Conservation (phyloP, 2,888 invertebrate species). For the Eupithecia subfuscata region DNA sequence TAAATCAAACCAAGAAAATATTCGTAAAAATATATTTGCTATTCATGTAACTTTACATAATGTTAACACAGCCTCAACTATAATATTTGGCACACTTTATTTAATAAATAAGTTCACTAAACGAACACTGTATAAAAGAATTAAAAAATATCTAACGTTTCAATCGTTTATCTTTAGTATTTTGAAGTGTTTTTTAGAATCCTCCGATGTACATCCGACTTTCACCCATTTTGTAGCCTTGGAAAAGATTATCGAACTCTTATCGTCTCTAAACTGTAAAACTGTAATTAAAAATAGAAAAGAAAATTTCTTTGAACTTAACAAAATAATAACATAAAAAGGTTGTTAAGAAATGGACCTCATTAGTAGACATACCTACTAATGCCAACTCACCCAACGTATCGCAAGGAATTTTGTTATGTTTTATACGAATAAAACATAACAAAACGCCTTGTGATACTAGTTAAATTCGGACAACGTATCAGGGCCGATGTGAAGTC, state of each 20-base stretch:
- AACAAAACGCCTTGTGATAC: too few species aligned
- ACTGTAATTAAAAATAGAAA: slow-evolving; percentile 74
- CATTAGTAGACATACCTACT: too few species aligned
- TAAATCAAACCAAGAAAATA: slow-evolving; percentile 53
- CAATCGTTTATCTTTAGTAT: slow-evolving; percentile 59
- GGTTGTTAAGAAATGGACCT: not conserved
- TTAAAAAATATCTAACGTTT: slow-evolving; percentile 41
- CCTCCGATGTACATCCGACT: slow-evolving; percentile 43
- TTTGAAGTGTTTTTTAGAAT: slow-evolving; percentile 43
- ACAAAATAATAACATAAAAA: slow-evolving; percentile 12
- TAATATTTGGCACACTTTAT: slow-evolving; percentile 50
- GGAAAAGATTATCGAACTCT: slow-evolving; percentile 77
- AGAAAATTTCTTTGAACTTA: slow-evolving; percentile 47
- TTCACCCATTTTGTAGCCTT: slow-evolving; percentile 58
- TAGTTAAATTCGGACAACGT: not conserved
- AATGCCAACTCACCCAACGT: not conserved
- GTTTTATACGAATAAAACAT: too few species aligned
- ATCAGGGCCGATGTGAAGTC: not conserved
- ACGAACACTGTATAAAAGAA: slow-evolving; percentile 33
- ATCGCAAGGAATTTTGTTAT: too few species aligned
- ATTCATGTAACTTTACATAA: slow-evolving; percentile 58
- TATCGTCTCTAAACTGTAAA: slow-evolving; percentile 79
- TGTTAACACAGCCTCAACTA: slow-evolving; percentile 57
- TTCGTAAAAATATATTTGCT: slow-evolving; percentile 54
- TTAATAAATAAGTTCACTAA: slow-evolving; percentile 51